These are phyloP conservation scores for Cyrtorhinus lividipennis DNA, from an alignment of 1,140 invertebrate species.

Conservation along the genomic window DNA sequence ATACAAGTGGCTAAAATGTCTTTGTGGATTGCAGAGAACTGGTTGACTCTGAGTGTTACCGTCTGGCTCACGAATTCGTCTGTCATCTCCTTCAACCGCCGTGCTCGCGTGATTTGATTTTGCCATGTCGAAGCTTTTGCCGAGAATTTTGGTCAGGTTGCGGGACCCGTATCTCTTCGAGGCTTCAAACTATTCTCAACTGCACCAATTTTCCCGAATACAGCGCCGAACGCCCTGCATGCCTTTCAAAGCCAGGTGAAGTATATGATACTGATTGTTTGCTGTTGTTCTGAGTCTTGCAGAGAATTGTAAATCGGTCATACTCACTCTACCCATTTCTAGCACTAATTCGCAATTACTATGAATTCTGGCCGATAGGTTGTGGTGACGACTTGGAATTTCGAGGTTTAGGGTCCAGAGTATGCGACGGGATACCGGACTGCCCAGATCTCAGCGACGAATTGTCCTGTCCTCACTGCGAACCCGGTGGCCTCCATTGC, in stretches of 20 bases:
- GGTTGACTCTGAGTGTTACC: slow-evolving; percentile 74
- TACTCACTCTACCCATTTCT: no score
- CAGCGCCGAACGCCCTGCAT: slow-evolving; percentile 46
- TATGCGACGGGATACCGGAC: slow-evolving; percentile 75
- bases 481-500: slow-evolving; percentile 52
- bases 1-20: not conserved
- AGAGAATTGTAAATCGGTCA: no score
- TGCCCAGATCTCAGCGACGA: slow-evolving; percentile 73
- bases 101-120: slow-evolving; percentile 45
- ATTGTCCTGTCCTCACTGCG: slow-evolving; percentile 58
- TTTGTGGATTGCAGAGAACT: slow-evolving; percentile 42
- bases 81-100: slow-evolving; percentile 70
- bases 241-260: slow-evolving; percentile 59
- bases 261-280: no score
- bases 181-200: slow-evolving; percentile 54
- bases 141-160: slow-evolving; percentile 70
- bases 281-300: not conserved
- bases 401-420: slow-evolving; percentile 30
- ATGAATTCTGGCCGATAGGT: slow-evolving; percentile 16
- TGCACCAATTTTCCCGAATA: slow-evolving; percentile 68
- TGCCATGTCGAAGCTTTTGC: slow-evolving; percentile 72
- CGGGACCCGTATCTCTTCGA: slow-evolving; percentile 50
- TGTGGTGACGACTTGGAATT: slow-evolving; percentile 23
- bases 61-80: slow-evolving; percentile 68
- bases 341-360: no score